Conservation (phyloP, 2,888 invertebrate genomes). For the Drosophila ustulata region DNA sequence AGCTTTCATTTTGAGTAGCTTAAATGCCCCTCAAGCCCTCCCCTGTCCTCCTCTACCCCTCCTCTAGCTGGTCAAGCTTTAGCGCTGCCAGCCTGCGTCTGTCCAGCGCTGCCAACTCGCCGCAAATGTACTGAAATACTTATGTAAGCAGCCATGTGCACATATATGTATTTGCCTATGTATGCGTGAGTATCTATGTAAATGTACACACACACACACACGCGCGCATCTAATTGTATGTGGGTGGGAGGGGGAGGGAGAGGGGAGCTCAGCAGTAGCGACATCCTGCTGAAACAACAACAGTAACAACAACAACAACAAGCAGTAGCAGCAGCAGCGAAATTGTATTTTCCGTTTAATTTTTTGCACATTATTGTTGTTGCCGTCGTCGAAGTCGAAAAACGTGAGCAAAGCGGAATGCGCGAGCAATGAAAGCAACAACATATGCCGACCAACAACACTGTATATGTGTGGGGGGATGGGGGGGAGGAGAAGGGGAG, state of each 20-base stretch:
- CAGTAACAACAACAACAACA: conserved; percentile 13
- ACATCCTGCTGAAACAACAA: conserved; percentile 39
- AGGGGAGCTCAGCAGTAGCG: conserved; percentile 12
- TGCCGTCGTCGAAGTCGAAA: conserved; percentile 23
- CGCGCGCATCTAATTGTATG: conserved; percentile 7
- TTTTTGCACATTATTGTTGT: conserved; percentile 50
- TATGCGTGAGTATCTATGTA: conserved; percentile 6
- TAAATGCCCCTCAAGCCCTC: not conserved
- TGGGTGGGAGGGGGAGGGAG: not conserved
- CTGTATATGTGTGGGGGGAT: not conserved
- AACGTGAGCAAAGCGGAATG: conserved; percentile 46
- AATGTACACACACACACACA: conserved; percentile 6
- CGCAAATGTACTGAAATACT: conserved; percentile 9
- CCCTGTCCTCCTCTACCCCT: not conserved
- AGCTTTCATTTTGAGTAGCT: conserved; percentile 11
- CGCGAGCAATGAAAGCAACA: conserved; percentile 32
- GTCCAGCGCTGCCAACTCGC: not conserved
- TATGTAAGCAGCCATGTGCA: conserved; percentile 4
- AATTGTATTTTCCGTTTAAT: conserved; percentile 50
- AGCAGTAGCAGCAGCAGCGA: conserved; percentile 5
- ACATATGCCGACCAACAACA: conserved; percentile 33
- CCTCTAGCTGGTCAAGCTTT: not conserved
- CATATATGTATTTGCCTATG: not conserved
- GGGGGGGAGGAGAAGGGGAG: not conserved
- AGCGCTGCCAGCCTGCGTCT: not conserved